Conservation (phyloP, 2,113 vertebrate species). For the Lipotes vexillifer region DNA sequence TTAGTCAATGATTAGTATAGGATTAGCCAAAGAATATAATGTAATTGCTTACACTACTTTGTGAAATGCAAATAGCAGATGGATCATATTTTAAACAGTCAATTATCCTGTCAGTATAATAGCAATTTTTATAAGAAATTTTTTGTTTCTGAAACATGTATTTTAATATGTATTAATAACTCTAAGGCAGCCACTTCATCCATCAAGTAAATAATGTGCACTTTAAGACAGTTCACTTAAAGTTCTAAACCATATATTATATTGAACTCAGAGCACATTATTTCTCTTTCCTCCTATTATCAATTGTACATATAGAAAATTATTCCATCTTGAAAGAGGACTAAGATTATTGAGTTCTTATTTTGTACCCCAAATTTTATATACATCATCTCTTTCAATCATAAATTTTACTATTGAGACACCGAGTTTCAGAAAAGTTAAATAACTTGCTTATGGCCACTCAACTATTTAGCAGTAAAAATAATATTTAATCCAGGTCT, state of each 20-base stretch:
- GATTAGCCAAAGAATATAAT: background rate
- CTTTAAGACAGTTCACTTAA: constrained; percentile 61
- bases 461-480: background rate
- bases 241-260: constrained; percentile 66
- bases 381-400: background rate
- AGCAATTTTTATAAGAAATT: constrained; percentile 38
- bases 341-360: background rate
- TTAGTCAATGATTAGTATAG: background rate
- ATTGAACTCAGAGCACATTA: constrained; percentile 51
- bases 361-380: background rate
- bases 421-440: background rate
- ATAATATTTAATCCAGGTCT: background rate
- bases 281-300: constrained; percentile 15
- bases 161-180: constrained; percentile 57
- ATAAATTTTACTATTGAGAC: background rate
- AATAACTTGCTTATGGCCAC: background rate
- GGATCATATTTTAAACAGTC: constrained; percentile 65
- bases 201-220: constrained; percentile 70
- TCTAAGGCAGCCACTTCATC: constrained; percentile 64
- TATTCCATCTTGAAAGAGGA: background rate
- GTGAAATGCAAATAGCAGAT: constrained; percentile 8
- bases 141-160: constrained; percentile 35
- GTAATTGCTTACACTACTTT: constrained; percentile 9
- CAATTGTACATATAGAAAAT: background rate
- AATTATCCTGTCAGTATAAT: constrained; percentile 46